Conservation (phyloP, 2,888 invertebrate genomes). For the Apamea monoglypha region DNA sequence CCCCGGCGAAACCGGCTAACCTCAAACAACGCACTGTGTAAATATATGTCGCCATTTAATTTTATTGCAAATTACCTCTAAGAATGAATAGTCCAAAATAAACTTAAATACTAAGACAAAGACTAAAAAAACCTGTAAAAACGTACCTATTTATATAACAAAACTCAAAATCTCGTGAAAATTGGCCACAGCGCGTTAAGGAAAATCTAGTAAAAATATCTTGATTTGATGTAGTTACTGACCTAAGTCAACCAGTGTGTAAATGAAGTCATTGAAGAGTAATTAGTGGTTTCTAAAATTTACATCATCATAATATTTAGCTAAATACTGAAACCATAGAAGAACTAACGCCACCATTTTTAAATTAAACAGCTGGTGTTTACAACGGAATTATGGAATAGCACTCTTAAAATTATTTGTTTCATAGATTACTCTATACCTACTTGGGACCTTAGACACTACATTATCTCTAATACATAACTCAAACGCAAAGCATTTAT, state of each 20-base stretch:
- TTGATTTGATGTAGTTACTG: background rate
- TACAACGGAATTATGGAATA: background rate
- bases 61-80: slow-evolving; percentile 13
- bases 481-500: too few species aligned
- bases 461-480: slow-evolving; percentile 16
- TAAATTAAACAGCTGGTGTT: background rate
- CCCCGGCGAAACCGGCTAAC: background rate
- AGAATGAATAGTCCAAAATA: background rate
- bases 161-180: background rate
- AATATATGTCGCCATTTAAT: background rate
- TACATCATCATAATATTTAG: background rate
- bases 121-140: background rate
- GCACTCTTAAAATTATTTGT: background rate
- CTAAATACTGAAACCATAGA: background rate
- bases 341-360: background rate
- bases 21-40: slow-evolving; percentile 4
- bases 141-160: background rate
- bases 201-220: background rate
- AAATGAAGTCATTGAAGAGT: background rate
- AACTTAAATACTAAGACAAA: background rate
- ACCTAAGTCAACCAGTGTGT: too few species aligned
- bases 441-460: background rate
- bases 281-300: background rate
- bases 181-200: background rate
- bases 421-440: background rate